phyloP scores from a whole-genome alignment of 2,113 vertebrate genomes.

The Carlito syrichta region DNA sequence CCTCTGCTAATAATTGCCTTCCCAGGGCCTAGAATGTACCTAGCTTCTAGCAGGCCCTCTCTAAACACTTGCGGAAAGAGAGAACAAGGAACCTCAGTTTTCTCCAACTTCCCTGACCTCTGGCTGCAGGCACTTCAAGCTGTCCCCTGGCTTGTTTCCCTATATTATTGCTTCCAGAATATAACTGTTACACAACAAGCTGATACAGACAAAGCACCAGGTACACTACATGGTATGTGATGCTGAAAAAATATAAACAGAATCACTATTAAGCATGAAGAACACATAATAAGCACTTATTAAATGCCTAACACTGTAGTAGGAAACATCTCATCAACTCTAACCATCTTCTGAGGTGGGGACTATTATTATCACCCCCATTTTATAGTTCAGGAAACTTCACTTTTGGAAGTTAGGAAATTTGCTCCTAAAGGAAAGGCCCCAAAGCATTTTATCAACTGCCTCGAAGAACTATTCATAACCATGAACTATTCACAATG shows the following conservation, averaged over 20 bases:
- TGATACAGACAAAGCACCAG: background rate
- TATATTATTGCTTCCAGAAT: background rate
- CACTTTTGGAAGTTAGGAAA: background rate
- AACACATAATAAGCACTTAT: background rate
- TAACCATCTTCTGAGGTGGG: background rate
- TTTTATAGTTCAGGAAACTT: background rate
- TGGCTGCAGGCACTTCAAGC: no score
- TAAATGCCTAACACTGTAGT: background rate
- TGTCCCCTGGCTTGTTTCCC: background rate
- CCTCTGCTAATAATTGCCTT: background rate
- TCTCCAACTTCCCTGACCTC: background rate
- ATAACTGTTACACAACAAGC: background rate
- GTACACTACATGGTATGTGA: background rate
- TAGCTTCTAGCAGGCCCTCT: background rate
- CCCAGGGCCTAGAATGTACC: background rate
- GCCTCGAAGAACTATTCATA: background rate
- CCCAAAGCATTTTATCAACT: background rate
- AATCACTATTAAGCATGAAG: background rate
- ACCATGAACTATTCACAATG: no score
- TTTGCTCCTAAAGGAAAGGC: background rate
- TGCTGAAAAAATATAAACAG: background rate
- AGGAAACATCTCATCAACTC: background rate
- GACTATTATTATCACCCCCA: background rate
- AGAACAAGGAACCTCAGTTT: background rate
- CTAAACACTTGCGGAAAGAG: background rate